Percentiles rank a stretch among this genome's conserved stretches.
phyloP scores from a whole-genome alignment of 1,140 invertebrate species.

The Ceratoteleas bidentatus region DNA sequence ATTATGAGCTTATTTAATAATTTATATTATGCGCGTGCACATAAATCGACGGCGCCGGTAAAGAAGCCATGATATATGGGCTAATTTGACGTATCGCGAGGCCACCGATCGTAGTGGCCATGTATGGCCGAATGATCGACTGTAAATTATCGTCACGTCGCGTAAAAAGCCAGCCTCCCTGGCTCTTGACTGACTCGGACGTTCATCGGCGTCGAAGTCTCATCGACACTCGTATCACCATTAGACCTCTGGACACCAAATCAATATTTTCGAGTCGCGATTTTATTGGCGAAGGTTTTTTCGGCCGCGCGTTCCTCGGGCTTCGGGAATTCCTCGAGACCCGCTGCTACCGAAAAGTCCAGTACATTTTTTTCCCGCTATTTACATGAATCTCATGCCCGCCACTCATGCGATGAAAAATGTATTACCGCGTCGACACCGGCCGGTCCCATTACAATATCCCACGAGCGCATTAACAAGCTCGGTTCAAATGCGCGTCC shows the following conservation, averaged over 20 bases:
- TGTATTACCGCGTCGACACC: conserved; percentile 65
- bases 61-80: conserved; percentile 81
- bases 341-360: no score
- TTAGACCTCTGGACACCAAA: conserved; percentile 67
- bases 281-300: no score
- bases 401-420: no score
- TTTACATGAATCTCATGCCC: no score
- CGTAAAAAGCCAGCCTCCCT: conserved; percentile 73
- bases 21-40: conserved; percentile 80
- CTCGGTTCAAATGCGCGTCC: neutral
- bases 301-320: no score
- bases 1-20: conserved; percentile 79
- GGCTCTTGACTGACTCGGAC: conserved; percentile 72
- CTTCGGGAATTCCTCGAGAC: no score
- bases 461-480: neutral
- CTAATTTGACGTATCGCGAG: conserved; percentile 81
- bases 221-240: conserved; percentile 76
- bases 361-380: no score
- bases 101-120: conserved; percentile 75
- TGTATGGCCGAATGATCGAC: conserved; percentile 80
- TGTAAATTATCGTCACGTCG: conserved; percentile 80
- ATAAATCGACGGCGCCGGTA: conserved; percentile 78
- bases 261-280: conserved; percentile 43
- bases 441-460: neutral
- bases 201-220: conserved; percentile 73